Percentiles rank a stretch among this genome's conserved stretches.
These are phyloP conservation scores for Pentalonia nigronervosa DNA, from an alignment of 1,140 invertebrate species.

Conservation along the genomic window DNA sequence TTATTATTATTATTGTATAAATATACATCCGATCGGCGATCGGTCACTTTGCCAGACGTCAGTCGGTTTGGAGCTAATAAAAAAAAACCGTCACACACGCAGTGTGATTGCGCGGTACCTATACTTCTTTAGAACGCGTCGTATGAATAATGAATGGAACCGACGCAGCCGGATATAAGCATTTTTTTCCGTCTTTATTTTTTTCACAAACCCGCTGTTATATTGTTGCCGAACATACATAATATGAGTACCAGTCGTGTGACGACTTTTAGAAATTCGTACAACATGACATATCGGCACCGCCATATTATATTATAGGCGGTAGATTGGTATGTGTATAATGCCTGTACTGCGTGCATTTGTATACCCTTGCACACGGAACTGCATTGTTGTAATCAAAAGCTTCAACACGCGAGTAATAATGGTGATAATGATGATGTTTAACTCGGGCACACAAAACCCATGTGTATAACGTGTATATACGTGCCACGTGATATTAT, in stretches of 20 bases:
- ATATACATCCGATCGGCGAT: neutral
- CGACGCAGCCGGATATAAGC: constrained; percentile 27
- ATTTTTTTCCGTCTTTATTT: neutral
- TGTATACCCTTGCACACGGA: neutral
- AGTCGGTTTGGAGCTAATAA: neutral
- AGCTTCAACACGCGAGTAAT: neutral
- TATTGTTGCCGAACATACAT: neutral
- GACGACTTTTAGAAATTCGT: neutral
- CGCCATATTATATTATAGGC: neutral
- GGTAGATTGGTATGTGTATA: too few relatives aligned
- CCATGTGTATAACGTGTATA: neutral
- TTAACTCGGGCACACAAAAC: neutral
- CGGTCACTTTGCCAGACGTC: constrained; percentile 6
- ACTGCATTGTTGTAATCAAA: neutral
- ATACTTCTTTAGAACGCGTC: neutral
- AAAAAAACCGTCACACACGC: constrained; percentile 1
- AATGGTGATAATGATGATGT: neutral
- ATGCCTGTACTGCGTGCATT: neutral
- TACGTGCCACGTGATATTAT: neutral
- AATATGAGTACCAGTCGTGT: neutral
- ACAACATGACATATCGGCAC: neutral
- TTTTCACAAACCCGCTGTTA: neutral
- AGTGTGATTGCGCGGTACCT: neutral
- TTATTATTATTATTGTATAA: neutral
- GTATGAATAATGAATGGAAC: constrained; percentile 13